Base-by-base conservation (phyloP, 2,113 vertebrate species). In the Merops nubicus region DNA sequence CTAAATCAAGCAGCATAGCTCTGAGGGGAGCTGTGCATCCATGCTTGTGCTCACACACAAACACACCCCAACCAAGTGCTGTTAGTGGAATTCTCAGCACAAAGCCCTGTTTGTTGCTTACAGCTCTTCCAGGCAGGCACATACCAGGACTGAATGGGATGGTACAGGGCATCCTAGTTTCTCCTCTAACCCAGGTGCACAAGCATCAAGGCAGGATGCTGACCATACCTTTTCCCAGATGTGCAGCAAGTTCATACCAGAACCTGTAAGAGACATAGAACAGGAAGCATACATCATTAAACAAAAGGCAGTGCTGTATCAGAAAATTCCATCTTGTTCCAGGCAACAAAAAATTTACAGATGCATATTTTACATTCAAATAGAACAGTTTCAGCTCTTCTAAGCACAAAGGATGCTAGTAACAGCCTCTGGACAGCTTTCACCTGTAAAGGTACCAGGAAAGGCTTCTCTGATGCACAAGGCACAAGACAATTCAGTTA, bases 241-340 rank as follows among this genome's bases (percentile, higher is more conserved):
- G 69, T 99, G 97, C 97, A 99, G 80, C 97, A 99, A 97, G 89
- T 99, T 99, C 99, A 99, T 99, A 57, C 99, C 99, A 45, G 99
- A 99, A 53, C 99, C 99, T 99, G 80, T n/a, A 50, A 73, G 84
- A 54, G 6, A 91, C 56, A 88, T 18, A 67, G 65, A 91, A 48
- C 22, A 92, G 68, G 11, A 87, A 38, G 26, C 16, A 31, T 4
- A 5, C 0, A 40, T 21, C 19, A 43, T 70, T 70, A 67, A 86
- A 73, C 8, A 51, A 8, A 48, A 50, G 28, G 64, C 6, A 23
- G 5, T 8, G 48, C 12, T 67, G 36, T 12, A 67, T 19, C 38
- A 84, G 36, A 59, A 83, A 83, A 69, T 17, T 67, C 48, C 23
- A 50, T 22, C 20, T 54, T 1, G 0, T 68, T 69, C 45, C 21